Conservation (phyloP, 2,797 vertebrate species). For the Tolypeutes matacus region DNA sequence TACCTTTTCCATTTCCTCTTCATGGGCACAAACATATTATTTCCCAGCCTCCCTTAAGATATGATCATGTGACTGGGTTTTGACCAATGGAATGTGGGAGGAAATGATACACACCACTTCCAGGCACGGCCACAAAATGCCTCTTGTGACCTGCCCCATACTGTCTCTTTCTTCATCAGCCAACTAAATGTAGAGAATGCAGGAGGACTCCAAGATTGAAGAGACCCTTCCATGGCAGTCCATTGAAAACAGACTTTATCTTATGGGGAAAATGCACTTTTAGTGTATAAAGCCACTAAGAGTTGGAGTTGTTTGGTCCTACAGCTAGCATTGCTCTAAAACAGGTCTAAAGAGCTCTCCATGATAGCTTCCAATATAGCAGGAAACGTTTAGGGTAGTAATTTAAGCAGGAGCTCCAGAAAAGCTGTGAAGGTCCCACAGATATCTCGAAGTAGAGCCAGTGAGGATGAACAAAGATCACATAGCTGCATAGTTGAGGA, state of each 20-base stretch:
- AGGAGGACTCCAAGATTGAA: not conserved
- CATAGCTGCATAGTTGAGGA: not conserved
- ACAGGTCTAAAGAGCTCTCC: not conserved
- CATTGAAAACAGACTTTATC: not conserved
- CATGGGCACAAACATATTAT: not conserved
- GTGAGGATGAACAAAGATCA: not conserved
- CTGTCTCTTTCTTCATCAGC: not conserved
- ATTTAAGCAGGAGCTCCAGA: not conserved
- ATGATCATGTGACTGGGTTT: not conserved
- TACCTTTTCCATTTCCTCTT: not conserved
- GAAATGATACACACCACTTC: not conserved
- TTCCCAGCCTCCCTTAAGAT: not conserved
- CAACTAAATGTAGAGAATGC: not conserved
- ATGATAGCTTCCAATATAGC: not conserved
- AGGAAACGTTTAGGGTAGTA: not conserved
- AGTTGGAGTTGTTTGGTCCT: not conserved
- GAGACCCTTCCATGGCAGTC: not conserved
- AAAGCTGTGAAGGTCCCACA: not conserved
- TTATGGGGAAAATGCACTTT: not conserved
- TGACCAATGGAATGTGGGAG: not conserved
- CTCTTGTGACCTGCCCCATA: not conserved
- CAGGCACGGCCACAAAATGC: not conserved
- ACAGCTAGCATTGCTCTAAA: not conserved
- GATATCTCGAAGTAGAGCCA: not conserved
- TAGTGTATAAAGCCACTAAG: not conserved